Percentiles rank a stretch among this genome's conserved stretches.
These are phyloP conservation scores for Operophtera brumata DNA, from an alignment of 2,888 invertebrate genomes.

Conservation along the genomic window DNA sequence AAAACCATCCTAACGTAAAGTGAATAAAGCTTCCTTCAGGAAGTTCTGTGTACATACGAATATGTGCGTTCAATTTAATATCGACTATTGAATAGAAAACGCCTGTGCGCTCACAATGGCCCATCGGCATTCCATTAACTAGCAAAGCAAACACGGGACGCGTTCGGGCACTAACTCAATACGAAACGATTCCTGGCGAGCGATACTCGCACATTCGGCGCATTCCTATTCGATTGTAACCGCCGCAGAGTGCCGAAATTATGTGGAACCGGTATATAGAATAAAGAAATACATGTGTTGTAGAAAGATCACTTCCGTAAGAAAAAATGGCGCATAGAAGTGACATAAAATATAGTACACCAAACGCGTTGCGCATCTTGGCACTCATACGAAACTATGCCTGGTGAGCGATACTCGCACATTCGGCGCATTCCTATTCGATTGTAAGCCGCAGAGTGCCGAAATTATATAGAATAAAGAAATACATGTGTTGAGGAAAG, in stretches of 20 bases:
- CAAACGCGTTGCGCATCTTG: too few relatives aligned
- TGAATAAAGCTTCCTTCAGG: constrained; percentile 39
- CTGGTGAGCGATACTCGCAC: constrained; percentile 62
- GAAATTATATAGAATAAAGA: constrained; percentile 7
- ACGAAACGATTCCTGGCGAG: constrained; percentile 64
- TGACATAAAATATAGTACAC: too few relatives aligned
- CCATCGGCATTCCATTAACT: constrained; percentile 77
- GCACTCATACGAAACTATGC: constrained; percentile 67
- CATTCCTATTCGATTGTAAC: constrained; percentile 58
- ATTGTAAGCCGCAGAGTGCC: constrained; percentile 43
- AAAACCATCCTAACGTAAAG: constrained; percentile 6
- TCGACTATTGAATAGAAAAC: constrained; percentile 68
- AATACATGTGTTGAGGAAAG: too few relatives aligned
- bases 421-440: constrained; percentile 58
- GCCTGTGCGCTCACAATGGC: constrained; percentile 65
- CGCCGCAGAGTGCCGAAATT: constrained; percentile 23
- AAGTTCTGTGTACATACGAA: constrained; percentile 47
- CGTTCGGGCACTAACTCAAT: constrained; percentile 67
- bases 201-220: constrained; percentile 64
- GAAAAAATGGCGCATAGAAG: too few relatives aligned
- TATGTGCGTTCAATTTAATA: constrained; percentile 62
- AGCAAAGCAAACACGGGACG: constrained; percentile 70
- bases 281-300: too few relatives aligned
- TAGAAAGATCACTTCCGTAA: too few relatives aligned
- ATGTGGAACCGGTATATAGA: too few relatives aligned